Conservation (phyloP, 2,113 vertebrate species). For the Hydrochoerus hydrochaeris region DNA sequence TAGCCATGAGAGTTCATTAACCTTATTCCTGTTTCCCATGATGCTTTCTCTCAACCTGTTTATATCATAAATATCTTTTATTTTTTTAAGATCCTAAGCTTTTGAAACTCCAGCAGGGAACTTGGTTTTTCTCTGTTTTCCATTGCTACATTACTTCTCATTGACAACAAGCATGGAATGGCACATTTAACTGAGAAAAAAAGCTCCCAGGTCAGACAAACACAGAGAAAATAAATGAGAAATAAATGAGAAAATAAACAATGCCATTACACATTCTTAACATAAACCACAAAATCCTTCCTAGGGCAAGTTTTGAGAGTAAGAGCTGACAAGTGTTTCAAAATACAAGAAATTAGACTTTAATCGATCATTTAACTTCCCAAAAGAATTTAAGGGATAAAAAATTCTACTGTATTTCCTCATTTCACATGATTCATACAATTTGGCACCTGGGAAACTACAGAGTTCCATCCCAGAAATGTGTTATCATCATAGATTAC, state of each 20-base stretch:
- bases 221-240: not conserved
- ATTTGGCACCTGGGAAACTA: not conserved
- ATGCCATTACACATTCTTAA: slow-evolving; percentile 9
- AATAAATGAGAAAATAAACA: not conserved
- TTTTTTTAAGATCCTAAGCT: not conserved
- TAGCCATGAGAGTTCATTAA: not conserved
- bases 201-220: not conserved
- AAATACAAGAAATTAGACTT: not conserved
- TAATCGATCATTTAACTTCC: not conserved
- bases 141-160: not conserved
- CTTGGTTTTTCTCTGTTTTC: not conserved
- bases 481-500: not conserved
- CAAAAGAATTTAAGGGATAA: not conserved
- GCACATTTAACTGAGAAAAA: not conserved
- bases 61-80: not conserved
- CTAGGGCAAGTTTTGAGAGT: not conserved
- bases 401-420: not conserved
- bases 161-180: not conserved
- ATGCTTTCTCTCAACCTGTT: not conserved
- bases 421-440: not conserved
- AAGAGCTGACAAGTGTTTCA: not conserved
- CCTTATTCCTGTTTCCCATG: not conserved
- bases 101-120: not conserved
- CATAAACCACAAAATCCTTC: not conserved
- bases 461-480: not conserved